Base-by-base conservation (phyloP, 2,113 vertebrate genomes). In the Ailurus styani region DNA sequence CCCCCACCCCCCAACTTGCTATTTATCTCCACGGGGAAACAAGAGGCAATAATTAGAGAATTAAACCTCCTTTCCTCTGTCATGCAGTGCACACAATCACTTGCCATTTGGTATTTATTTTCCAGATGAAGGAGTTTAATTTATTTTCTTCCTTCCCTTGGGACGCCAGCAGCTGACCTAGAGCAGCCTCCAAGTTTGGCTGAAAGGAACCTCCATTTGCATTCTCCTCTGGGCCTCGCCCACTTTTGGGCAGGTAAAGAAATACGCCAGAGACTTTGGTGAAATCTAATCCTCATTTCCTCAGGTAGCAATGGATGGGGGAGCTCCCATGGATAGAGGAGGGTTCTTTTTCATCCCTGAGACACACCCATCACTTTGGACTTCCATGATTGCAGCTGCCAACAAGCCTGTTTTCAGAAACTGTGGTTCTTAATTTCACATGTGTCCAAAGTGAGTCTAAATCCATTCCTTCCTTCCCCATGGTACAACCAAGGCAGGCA, bases 81-180 rank as follows among this genome's bases (percentile, higher is more conserved):
- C 98, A 98, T 97, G 98, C 98, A 97, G 97, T 97, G 89, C 95
- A 97, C 77, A 96, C 31, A 93, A 97, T 98, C 97, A 97, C 96
- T 97, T 98, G 97, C 97, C 93, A 98, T 97, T 98, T 98, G 96
- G 92, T 98, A 98, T 99, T 98, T 99, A 99, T 98, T 99, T 99
- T 99, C 98, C 98, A 98, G 98, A 96, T 98, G 98, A 98, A 97
- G 81, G 96, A 98, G 87, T 98, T 98, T 98, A 98, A 98, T 99
- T 98, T 98, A 98, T 98, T 98, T 97, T 66, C 98, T 97, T 98
- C 98, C 97, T 98, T 97, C 96, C 95, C 73, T 91, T 72, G 97
- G 96, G 97, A 96, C 90, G 86, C 98, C 87, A 98, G 92, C 90
- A 94, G 93, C 93, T 3, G 12, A 98, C 97, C 95, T 96, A 98